Base-by-base conservation (phyloP, 2,888 invertebrate species). In the Cosmia trapezina region DNA sequence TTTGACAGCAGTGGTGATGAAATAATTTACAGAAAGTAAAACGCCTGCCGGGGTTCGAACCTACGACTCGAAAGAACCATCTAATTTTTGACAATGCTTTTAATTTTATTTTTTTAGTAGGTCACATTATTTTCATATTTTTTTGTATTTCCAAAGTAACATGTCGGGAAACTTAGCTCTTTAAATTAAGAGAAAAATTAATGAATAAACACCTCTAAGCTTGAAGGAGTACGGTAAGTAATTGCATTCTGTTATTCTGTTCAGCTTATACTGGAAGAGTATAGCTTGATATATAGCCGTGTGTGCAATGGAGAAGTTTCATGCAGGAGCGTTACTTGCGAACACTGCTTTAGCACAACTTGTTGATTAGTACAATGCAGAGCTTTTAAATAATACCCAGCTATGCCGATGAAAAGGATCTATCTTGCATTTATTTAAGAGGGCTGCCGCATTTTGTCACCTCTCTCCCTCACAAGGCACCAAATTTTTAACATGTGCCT, bases 201-300 rank as follows among this genome's bases (percentile, higher is more conserved):
- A 19, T 49, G 19, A 49, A 19, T 19, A 49, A 41, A 41, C 19
- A 60, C n/a, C n/a, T 62, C n/a, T n/a, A 7, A 33, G 7, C 33
- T 62, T 14, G 1, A 62, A 62, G 7, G 59, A 57, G 19, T 59
- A 28, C 59, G 49, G 8, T 19, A 19, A 19, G 33, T 66, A 62
- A 66, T 64, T 64, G 47, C 37, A 37, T 65, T 37, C 8, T 22
- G n/a, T n/a, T n/a, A n/a, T n/a, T n/a, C n/a, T n/a, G n/a, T n/a
- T n/a, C n/a, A n/a, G n/a, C n/a, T n/a, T n/a, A n/a, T n/a, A n/a
- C n/a, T n/a, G n/a, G n/a, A n/a, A n/a, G n/a, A n/a, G n/a, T n/a
- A n/a, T n/a, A n/a, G n/a, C n/a, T n/a, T n/a, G n/a, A n/a, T n/a
- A n/a, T n/a, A n/a, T n/a, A n/a, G n/a, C n/a, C n/a, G n/a, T n/a